Base-by-base conservation (phyloP, 2,797 vertebrate genomes). In the Alosa sapidissima region DNA sequence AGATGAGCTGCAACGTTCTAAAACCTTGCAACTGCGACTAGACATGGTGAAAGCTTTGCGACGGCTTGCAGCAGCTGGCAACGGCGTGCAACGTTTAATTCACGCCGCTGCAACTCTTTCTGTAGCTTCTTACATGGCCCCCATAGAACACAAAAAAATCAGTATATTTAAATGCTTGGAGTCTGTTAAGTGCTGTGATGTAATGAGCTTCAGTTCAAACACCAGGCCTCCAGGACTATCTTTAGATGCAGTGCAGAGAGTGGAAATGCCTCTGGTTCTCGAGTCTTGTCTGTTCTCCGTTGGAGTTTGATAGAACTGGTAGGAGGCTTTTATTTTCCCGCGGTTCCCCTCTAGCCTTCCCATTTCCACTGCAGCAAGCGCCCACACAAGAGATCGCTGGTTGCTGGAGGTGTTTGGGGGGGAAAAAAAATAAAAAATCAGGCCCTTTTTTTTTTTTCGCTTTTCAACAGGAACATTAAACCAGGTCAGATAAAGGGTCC, bases 401-500 rank as follows among this genome's bases (percentile, higher is more conserved):
- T n/a, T 19, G 11, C 19, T 5, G 72, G 72, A 47, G 72, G 72
- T 78, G 72, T 78, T 47, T 4, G 5, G 13, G 16, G 19, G 36
- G 13, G 24, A 33, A 85, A 85, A 85, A n/a, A 28, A n/a, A 87
- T 13, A 45, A 47, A 78, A 75, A 47, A 45, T 78, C 36, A 68
- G 54, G 81, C 68, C 36, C 7, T 21, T 19, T 72, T 41, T 72
- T 72, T 72, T 72, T 68, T 75, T 19, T 45, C 33, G 86, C 78
- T 90, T 93, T 90, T 89, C 82, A 91, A 92, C 55, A 82, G 84
- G 84, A 85, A 85, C 81, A 68, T 54, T 58, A 51, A 54, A 81
- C 88, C 82, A 48, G 87, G 82, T 93, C 90, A 87, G 93, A 95
- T 94, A 93, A 94, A 93, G 91, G 86, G 84, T 86, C 88, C 91